These are phyloP conservation scores for Ctenopoma kingsleyae DNA, from an alignment of 2,797 vertebrate genomes.

Conservation along the genomic window DNA sequence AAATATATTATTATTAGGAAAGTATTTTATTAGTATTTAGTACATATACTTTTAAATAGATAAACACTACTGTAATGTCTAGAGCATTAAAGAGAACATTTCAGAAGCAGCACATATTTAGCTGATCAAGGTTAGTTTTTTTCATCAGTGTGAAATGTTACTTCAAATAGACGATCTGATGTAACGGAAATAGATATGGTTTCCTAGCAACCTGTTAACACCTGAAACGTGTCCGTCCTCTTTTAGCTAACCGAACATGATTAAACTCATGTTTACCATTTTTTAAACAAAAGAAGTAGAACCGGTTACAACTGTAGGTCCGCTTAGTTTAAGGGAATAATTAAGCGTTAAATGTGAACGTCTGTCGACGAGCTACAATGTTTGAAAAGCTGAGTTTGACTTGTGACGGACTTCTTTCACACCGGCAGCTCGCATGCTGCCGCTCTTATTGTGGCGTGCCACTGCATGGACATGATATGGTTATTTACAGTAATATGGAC, in stretches of 20 bases:
- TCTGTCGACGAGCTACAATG: slow-evolving; percentile 32
- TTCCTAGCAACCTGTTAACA: slow-evolving; percentile 55
- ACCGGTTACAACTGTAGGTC: too few species aligned
- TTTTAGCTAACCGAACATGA: too few species aligned
- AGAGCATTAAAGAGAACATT: background rate
- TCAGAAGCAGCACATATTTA: background rate
- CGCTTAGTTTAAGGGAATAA: background rate
- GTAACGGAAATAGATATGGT: slow-evolving; percentile 2
- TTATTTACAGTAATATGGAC: slow-evolving; percentile 67
- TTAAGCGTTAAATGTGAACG: background rate
- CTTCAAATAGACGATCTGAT: slow-evolving; percentile 30
- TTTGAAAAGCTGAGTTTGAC: slow-evolving; percentile 66
- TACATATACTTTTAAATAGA: background rate
- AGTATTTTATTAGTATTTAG: background rate
- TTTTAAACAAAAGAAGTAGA: background rate
- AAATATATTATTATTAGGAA: too few species aligned
- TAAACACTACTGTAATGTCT: background rate
- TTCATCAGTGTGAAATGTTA: background rate
- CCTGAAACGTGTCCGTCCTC: background rate
- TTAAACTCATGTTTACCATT: background rate
- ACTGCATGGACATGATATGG: slow-evolving; percentile 65
- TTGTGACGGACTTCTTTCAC: slow-evolving; percentile 60
- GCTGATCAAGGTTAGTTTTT: background rate
- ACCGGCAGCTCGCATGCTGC: slow-evolving; percentile 79
- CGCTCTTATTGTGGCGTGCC: slow-evolving; percentile 67